Base-by-base conservation (phyloP, 1,140 invertebrate species). In the Thaumatotibia leucotreta region DNA sequence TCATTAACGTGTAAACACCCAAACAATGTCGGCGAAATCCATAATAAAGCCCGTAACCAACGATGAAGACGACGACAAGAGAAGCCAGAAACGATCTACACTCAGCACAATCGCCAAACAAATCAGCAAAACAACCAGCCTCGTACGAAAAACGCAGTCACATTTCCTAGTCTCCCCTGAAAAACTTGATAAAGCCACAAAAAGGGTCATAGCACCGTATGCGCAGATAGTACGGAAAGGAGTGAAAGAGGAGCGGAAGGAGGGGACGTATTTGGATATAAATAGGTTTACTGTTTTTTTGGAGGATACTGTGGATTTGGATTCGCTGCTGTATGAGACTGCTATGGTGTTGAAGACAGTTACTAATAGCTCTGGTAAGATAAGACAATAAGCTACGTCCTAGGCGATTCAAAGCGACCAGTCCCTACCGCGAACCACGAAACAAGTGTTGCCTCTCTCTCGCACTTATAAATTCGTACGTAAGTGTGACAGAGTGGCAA, bases 191-290 rank as follows among this genome's bases (percentile, higher is more conserved):
- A 88, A 90, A 76, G 90, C 91, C 1, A 92, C 92, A 0, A 84
- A 85, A 62, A 78, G 92, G 27, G 91, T 93, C 3, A 92, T 93
- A 62, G 92, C 92, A 0, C 92, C 92, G 0, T 93, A 92, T 67
- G 91, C 92, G 0, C 90, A 92, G 66, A 89, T 92, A 17, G 83
- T 92, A 49, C 67, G 88, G 5, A 91, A 90, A 61, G 86, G 86
- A 20, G 27, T 77, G 5, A 89, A 88, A 33, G 80, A 81, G 20
- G 81, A 86, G 54, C 72, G 86, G 10, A 83, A 77, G 39, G 77
- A 80, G 27, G 81, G 73, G 1, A 77, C 75, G 0, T 88, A 89
- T 33, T 64, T 89, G 35, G 87, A 90, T 67, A 83, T 91, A 27
- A 84, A 81, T 23, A 81, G 88, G 49, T 89, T 91, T 54, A 86